These are phyloP conservation scores for Semnornis frantzii DNA, from an alignment of 2,113 vertebrate species.

Conservation along the genomic window DNA sequence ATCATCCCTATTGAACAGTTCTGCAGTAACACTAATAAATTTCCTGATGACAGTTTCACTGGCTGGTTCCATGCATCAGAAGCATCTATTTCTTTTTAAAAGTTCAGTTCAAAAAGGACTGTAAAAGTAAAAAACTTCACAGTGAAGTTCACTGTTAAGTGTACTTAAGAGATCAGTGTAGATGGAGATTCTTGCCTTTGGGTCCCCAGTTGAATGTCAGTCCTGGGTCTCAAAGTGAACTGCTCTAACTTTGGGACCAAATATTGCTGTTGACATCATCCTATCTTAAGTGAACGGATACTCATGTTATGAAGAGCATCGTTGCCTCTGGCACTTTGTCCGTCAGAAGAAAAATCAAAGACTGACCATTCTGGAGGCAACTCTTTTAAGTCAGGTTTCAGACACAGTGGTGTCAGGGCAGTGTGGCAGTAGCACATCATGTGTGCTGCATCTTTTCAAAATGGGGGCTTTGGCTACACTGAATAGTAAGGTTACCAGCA, in stretches of 20 bases:
- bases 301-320: background rate
- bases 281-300: background rate
- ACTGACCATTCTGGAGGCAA: background rate
- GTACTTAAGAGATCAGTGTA: background rate
- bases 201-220: background rate
- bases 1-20: conserved; percentile 49
- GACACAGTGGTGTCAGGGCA: background rate
- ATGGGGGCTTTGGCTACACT: background rate
- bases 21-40: conserved; percentile 66
- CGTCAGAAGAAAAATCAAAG: background rate
- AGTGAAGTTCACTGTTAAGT: background rate
- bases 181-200: background rate
- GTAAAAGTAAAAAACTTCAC: conserved; percentile 27
- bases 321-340: background rate
- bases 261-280: background rate
- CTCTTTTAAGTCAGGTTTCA: background rate
- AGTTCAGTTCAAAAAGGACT: conserved; percentile 11
- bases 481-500: background rate
- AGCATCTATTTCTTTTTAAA: conserved; percentile 49
- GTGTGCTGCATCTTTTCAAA: background rate
- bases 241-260: background rate
- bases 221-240: background rate
- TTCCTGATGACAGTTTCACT: conserved; percentile 71
- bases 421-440: background rate
- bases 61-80: conserved; percentile 52